Evolutionary conservation across 2,797 vertebrate species (phyloP), one percentile per base, ranked within the genome.

Genomic region (Pseudochirops corinnae): DNA sequence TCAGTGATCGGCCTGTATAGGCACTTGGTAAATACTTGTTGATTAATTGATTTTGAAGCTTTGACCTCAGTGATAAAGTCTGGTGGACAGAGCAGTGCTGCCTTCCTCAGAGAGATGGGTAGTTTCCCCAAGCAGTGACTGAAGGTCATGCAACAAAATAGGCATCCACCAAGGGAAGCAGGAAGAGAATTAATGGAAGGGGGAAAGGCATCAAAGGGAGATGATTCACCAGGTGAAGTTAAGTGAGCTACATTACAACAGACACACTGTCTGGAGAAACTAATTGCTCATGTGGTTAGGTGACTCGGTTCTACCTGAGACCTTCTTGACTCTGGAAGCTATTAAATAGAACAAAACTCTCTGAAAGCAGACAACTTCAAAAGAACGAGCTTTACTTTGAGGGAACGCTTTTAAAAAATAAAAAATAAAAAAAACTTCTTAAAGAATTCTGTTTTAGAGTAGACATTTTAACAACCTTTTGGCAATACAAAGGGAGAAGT

Each of bases 361-460:
- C 95, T 98, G 62, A 98, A 98, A 98, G 97, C 96, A 94, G 97
- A 98, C 91, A 97, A 98, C 97, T 98, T 98, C 93, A 98, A 98
- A 98, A 98, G 95, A 91, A 91, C 0, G 90, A 96, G 95, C 94
- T 98, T 96, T 9, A 87, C 74, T 87, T 87, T 87, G 74, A 87
- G 74, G 39, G 39, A 50, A 87, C 21, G 24, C 3, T 50, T 24
- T 26, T 21, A 21, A 21, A 46, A n/a, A n/a, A n/a, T n/a, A n/a
- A n/a, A n/a, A n/a, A n/a, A n/a, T n/a, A 21, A 87, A 87, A 87
- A 87, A 87, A 55, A 26, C 91, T 39, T 74, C 92, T 93, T 58
- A 95, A 96, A 95, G 50, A 31, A 93, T 91, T 94, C 92, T 97
- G 95, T 95, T 97, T 97, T 96, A 95, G 93, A 93, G 56, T 91